Percentiles rank a stretch among this genome's conserved stretches.
Conservation (phyloP, 2,113 vertebrate species). For the Corapipo altera region DNA sequence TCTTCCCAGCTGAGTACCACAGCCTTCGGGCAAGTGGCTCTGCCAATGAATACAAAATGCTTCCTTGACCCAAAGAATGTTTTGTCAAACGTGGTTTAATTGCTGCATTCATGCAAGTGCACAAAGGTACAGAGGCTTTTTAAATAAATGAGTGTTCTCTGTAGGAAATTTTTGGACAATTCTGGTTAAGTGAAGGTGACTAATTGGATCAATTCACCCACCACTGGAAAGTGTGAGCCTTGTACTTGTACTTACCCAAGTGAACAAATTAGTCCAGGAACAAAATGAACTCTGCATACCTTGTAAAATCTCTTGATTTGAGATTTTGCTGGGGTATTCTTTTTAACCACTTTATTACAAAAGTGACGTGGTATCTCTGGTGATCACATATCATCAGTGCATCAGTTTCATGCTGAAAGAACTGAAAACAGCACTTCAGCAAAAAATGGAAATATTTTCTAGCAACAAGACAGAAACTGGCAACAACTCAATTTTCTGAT, state of each 20-base stretch:
- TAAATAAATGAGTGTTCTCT: background rate
- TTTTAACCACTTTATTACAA: background rate
- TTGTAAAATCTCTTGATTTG: background rate
- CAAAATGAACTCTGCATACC: background rate
- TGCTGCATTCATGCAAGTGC: background rate
- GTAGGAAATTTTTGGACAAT: background rate
- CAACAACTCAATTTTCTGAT: background rate
- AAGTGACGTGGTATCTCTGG: background rate
- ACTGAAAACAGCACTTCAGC: constrained; percentile 21
- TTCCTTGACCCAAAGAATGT: background rate
- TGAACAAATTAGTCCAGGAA: background rate
- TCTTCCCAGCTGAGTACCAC: background rate
- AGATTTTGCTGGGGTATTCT: background rate
- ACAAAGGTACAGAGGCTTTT: background rate
- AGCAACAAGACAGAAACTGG: background rate
- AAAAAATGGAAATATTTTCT: constrained; percentile 33
- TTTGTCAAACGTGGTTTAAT: background rate
- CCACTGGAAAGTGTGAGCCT: background rate
- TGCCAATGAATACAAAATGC: background rate
- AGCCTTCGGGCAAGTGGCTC: background rate
- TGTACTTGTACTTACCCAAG: background rate
- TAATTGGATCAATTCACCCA: background rate
- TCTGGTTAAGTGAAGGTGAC: background rate
- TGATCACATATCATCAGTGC: background rate
- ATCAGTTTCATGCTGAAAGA: constrained; percentile 4